phyloP scores from a whole-genome alignment of 2,888 invertebrate genomes.

The Stenoptilia bipunctidactyla region DNA sequence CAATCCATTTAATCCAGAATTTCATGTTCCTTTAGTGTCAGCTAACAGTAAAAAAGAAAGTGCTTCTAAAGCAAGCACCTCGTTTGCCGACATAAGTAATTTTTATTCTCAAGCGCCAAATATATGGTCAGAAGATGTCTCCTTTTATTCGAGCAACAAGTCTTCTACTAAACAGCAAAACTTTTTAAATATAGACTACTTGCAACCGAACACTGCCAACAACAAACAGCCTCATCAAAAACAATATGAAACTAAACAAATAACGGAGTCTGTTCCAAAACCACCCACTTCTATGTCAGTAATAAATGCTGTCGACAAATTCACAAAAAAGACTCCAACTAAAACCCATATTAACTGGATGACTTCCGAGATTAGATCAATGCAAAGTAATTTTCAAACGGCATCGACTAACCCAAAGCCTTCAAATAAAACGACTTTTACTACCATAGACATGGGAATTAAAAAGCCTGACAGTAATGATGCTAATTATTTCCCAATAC shows the following conservation, averaged over 20 bases:
- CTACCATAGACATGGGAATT: not conserved
- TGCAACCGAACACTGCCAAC: constrained; percentile 26
- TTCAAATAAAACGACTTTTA: constrained; percentile 29
- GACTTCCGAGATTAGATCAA: constrained; percentile 58
- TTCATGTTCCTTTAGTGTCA: constrained; percentile 52
- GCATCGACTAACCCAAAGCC: constrained; percentile 37
- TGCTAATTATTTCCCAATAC: constrained; percentile 52
- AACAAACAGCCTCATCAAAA: constrained; percentile 32
- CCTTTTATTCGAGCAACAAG: constrained; percentile 53
- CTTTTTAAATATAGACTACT: constrained; percentile 35
- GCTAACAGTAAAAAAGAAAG: constrained; percentile 46
- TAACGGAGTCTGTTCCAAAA: constrained; percentile 22
- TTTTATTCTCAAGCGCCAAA: constrained; percentile 56
- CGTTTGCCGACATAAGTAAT: constrained; percentile 51
- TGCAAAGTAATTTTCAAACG: constrained; percentile 43
- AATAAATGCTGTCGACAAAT: constrained; percentile 30
- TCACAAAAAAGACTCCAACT: constrained; percentile 52
- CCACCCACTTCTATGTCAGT: not conserved
- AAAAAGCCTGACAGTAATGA: constrained; percentile 34
- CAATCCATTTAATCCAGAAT: constrained; percentile 60
- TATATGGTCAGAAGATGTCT: constrained; percentile 54
- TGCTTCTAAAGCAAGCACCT: constrained; percentile 32
- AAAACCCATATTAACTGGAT: constrained; percentile 68
- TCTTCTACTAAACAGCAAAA: constrained; percentile 42
- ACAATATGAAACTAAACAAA: constrained; percentile 39